Percentiles rank a stretch among this genome's conserved stretches.
Evolutionary conservation across 2,888 invertebrate species (phyloP).

Genomic region (Galerucella pusilla): DNA sequence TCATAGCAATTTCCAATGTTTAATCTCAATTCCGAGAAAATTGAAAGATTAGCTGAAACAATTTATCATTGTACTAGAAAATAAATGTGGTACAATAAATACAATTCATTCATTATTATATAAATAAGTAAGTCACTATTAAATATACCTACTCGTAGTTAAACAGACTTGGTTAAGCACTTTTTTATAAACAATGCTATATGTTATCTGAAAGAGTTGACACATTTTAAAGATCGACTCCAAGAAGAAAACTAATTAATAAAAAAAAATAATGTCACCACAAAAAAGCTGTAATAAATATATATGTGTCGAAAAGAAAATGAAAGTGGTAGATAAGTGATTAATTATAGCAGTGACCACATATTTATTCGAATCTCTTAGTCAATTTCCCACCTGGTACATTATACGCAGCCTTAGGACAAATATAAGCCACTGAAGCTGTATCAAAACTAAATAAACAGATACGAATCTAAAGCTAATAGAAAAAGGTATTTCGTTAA

Average conservation of each 20-base stretch:
- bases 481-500: no score
- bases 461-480: no score
- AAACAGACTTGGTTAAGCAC: background rate
- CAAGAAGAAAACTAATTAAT: background rate
- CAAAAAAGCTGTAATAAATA: no score
- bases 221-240: background rate
- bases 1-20: background rate
- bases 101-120: constrained; percentile 1
- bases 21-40: background rate
- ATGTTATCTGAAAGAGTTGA: background rate
- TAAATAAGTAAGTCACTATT: background rate
- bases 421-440: no score
- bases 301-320: no score
- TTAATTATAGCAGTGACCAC: no score
- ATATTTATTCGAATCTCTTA: no score
- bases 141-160: background rate
- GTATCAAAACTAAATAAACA: no score
- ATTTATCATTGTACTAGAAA: constrained; percentile 2
- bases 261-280: no score
- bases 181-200: background rate
- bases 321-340: no score
- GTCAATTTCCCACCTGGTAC: no score
- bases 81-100: background rate
- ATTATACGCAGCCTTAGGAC: no score
- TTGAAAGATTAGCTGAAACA: background rate